Percentiles rank a stretch among this genome's conserved stretches.
Conservation (phyloP, 2,888 invertebrate species). For the Drosophila mulleri region DNA sequence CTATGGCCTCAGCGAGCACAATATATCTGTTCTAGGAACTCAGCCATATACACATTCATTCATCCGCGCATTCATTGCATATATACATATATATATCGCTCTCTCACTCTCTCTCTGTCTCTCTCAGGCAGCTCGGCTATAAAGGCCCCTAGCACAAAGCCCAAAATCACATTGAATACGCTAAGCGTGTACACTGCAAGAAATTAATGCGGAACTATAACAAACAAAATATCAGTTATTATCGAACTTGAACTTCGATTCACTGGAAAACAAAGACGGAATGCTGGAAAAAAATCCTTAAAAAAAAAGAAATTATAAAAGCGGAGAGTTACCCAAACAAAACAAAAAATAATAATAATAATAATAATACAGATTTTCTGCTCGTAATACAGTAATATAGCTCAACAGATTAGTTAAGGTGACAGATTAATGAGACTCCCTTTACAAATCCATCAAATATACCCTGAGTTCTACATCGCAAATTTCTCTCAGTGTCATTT, state of each 20-base stretch:
- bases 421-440: no score
- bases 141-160: slow-evolving; percentile 19
- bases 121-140: background rate
- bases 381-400: no score
- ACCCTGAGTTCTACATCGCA: background rate
- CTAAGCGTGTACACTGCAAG: slow-evolving; percentile 27
- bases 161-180: slow-evolving; percentile 5
- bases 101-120: no score
- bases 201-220: background rate
- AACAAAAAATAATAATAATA: no score
- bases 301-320: no score
- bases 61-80: slow-evolving; percentile 16
- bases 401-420: no score
- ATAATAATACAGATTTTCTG: no score
- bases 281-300: no score
- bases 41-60: slow-evolving; percentile 9
- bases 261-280: no score
- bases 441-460: background rate
- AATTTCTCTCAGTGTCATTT: background rate
- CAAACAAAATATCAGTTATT: no score
- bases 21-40: slow-evolving; percentile 18
- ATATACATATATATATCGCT: background rate
- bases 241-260: no score
- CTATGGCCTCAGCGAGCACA: slow-evolving; percentile 25
- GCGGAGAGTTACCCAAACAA: no score